Conservation (phyloP, 2,888 invertebrate genomes). For the Cremastinae sp. region DNA sequence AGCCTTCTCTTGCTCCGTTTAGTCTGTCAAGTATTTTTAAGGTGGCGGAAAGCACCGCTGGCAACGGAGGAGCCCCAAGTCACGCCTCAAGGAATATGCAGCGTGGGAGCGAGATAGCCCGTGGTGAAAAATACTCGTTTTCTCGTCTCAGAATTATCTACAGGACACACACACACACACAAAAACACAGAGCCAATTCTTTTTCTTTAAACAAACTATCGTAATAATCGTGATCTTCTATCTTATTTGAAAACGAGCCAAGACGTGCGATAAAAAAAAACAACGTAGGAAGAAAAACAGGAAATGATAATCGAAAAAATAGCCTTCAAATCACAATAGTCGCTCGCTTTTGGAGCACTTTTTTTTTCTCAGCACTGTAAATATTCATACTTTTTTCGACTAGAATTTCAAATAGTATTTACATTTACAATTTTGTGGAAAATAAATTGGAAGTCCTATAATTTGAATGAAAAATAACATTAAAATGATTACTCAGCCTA, state of each 20-base stretch:
- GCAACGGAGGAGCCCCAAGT: slow-evolving; percentile 65
- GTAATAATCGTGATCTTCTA: slow-evolving; percentile 21
- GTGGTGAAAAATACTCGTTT: slow-evolving; percentile 60
- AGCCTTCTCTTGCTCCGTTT: slow-evolving; percentile 41
- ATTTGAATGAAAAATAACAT: too few species aligned
- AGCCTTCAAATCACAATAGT: slow-evolving; percentile 5
- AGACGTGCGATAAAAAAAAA: slow-evolving; percentile 22
- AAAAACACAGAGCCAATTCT: too few species aligned
- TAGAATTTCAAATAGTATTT: not conserved
- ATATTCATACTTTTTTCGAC: slow-evolving; percentile 20
- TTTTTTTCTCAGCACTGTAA: slow-evolving; percentile 3
- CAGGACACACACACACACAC: slow-evolving; percentile 53
- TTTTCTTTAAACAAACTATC: slow-evolving; percentile 41
- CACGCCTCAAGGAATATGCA: slow-evolving; percentile 77
- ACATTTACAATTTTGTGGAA: too few species aligned
- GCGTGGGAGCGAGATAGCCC: slow-evolving; percentile 76
- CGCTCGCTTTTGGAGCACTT: not conserved
- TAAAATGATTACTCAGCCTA: too few species aligned
- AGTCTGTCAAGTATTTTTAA: slow-evolving; percentile 42
- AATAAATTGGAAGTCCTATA: too few species aligned
- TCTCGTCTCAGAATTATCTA: slow-evolving; percentile 70
- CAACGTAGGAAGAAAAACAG: slow-evolving; percentile 7
- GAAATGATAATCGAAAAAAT: not conserved
- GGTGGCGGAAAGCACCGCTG: slow-evolving; percentile 45
- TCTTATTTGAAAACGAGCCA: slow-evolving; percentile 5